A percentile compares a stretch with the other conserved stretches of the same genome.
Conservation (phyloP, 2,888 invertebrate genomes). For the Paralinhomoeus sp. region DNA sequence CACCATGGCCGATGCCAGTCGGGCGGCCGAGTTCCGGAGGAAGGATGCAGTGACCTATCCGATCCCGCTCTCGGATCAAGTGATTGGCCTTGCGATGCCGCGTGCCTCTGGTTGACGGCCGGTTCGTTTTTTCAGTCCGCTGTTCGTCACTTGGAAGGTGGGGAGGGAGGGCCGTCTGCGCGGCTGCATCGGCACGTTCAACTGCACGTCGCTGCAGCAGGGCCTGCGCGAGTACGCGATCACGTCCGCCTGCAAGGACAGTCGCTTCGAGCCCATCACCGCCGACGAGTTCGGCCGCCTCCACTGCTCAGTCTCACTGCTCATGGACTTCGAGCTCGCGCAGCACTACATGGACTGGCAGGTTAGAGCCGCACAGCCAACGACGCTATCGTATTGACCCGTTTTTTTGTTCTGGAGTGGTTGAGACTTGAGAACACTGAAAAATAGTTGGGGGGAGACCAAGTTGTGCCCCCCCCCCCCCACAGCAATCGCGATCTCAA, state of each 20-base stretch:
- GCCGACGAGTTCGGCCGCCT: slow-evolving; percentile 74
- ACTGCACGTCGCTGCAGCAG: slow-evolving; percentile 76
- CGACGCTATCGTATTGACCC: too few species aligned
- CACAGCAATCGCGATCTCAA: too few species aligned
- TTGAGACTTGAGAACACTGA: too few species aligned
- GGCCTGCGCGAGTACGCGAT: slow-evolving; percentile 86
- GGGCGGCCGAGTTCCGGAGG: too few species aligned
- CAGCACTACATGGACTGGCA: slow-evolving; percentile 89
- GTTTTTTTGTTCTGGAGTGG: too few species aligned
- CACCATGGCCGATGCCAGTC: too few species aligned
- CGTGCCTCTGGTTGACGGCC: background rate
- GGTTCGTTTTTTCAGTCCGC: slow-evolving; percentile 44
- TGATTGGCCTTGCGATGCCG: too few species aligned
- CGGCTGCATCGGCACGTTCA: slow-evolving; percentile 97
- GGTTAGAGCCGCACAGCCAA: too few species aligned
- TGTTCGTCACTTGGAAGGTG: slow-evolving; percentile 98
- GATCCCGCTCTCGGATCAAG: too few species aligned
- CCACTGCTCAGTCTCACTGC: slow-evolving; percentile 80
- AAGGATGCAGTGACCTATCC: too few species aligned
- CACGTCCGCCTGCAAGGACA: slow-evolving; percentile 88
- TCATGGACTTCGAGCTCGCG: slow-evolving; percentile 86
- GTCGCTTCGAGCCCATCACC: slow-evolving; percentile 78
- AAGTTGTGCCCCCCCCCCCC: too few species aligned
- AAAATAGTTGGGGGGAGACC: too few species aligned
- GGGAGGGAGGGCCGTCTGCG: slow-evolving; percentile 78